These are phyloP conservation scores for Temnothorax nylanderi DNA, from an alignment of 1,140 invertebrate species.

Conservation along the genomic window DNA sequence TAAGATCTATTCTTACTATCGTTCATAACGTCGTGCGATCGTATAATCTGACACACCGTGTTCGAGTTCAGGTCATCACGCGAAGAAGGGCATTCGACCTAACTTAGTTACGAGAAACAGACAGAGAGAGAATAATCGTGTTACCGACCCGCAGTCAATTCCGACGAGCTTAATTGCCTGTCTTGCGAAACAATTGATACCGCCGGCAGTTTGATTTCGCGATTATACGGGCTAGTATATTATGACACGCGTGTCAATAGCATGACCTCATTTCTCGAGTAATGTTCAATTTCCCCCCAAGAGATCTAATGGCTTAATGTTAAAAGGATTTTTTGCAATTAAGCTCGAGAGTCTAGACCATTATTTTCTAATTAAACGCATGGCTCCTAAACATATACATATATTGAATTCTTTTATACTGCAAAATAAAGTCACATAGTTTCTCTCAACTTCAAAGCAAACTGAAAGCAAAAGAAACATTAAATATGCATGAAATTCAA, in stretches of 20 bases:
- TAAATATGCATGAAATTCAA: background rate
- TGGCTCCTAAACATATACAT: background rate
- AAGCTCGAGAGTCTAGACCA: background rate
- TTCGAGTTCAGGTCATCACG: slow-evolving; percentile 18
- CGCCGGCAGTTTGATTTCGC: slow-evolving; percentile 41
- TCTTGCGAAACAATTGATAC: slow-evolving; percentile 60
- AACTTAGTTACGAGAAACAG: background rate
- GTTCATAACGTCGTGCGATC: slow-evolving; percentile 19
- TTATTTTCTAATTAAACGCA: background rate
- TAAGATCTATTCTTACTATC: slow-evolving; percentile 33
- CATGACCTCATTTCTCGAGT: background rate
- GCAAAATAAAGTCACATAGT: background rate
- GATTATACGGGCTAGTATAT: slow-evolving; percentile 38
- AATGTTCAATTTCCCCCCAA: background rate
- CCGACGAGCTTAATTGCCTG: slow-evolving; percentile 50
- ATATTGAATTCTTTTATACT: background rate
- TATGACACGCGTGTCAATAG: slow-evolving; percentile 37
- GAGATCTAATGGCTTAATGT: background rate
- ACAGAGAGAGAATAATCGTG: slow-evolving; percentile 19
- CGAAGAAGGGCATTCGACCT: slow-evolving; percentile 8
- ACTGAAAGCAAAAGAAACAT: background rate
- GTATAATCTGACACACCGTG: background rate
- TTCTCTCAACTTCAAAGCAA: background rate
- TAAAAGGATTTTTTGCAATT: slow-evolving; percentile 27
- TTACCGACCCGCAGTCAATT: slow-evolving; percentile 44